Conservation (phyloP, 2,888 invertebrate species). For the Andrena camellia region DNA sequence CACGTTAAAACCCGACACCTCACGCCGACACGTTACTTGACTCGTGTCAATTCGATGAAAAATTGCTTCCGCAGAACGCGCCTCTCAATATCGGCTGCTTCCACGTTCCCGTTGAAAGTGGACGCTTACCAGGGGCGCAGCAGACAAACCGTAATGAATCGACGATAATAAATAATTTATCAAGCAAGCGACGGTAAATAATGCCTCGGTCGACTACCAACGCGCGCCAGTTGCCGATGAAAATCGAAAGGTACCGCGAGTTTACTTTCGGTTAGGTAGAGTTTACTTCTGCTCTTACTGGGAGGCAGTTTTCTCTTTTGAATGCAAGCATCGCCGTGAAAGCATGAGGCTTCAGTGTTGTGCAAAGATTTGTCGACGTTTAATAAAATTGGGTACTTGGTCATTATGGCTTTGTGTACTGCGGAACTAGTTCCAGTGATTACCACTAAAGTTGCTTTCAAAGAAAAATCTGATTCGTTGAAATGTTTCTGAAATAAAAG, state of each 20-base stretch:
- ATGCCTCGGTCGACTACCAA: neutral
- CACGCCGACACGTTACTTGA: conserved; percentile 5
- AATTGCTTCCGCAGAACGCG: conserved; percentile 17
- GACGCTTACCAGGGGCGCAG: neutral
- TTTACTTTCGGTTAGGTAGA: neutral
- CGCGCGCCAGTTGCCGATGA: neutral
- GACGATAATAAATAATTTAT: conserved; percentile 18
- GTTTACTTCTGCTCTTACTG: neutral
- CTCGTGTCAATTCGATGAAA: conserved; percentile 45
- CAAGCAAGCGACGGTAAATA: neutral
- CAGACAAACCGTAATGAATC: conserved; percentile 7
- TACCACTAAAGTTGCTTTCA: no score
- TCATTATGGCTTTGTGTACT: no score
- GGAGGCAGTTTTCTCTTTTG: neutral
- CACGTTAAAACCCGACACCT: conserved; percentile 46
- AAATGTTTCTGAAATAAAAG: no score
- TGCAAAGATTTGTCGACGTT: no score
- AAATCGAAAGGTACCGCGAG: neutral
- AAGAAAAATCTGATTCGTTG: no score
- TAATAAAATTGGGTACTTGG: no score
- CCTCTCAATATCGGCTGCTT: neutral
- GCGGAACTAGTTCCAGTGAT: no score
- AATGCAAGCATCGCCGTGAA: neutral
- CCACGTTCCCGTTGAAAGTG: neutral
- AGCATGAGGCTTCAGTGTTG: neutral